Evolutionary conservation across 2,888 invertebrate genomes (phyloP), one percentile per base, ranked within the genome.

Genomic region (Parnassius smintheus): DNA sequence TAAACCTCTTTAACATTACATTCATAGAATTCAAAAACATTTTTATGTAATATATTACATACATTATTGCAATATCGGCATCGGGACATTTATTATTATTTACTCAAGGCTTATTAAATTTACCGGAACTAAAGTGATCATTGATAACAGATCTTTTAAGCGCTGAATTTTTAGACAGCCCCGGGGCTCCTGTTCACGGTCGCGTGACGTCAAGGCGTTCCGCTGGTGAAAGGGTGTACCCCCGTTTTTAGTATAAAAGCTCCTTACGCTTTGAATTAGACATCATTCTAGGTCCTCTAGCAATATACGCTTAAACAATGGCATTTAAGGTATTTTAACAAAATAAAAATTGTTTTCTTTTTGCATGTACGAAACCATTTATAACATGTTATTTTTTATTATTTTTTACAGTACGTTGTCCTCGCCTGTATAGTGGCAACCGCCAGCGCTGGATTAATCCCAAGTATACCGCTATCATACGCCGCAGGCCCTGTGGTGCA

Each of bases 201-300:
- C 88, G 67, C 67, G 63, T 72, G 78, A 75, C 79, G 80, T 80
- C 75, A 72, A 48, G 68, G 68, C 73, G 69, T 71, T 75, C 71
- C 64, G 70, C 70, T 57, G 85, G 90, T 90, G 90, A 90, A 90
- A 90, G 90, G 90, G 88, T 88, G 84, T 82, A 78, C 83, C 86
- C 82, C 85, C 75, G 78, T 77, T 68, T 66, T 64, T 65, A 67
- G 72, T 91, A 90, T 91, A 91, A 78, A 91, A 91, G 85, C 86
- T 84, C 72, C 72, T 75, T 78, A 71, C 80, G 72, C 72, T 83
- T 72, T 77, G 82, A 80, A 75, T 71, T 76, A 77, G 72, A 71
- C 80, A 90, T 87, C 89, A 90, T 87, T 88, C 86, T 77, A 78
- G 76, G 83, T 82, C 80, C 77, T 81, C 78, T 74, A 80, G 78